Evolutionary conservation across 2,888 invertebrate genomes (phyloP).

Genomic region (Hylaea fasciaria): DNA sequence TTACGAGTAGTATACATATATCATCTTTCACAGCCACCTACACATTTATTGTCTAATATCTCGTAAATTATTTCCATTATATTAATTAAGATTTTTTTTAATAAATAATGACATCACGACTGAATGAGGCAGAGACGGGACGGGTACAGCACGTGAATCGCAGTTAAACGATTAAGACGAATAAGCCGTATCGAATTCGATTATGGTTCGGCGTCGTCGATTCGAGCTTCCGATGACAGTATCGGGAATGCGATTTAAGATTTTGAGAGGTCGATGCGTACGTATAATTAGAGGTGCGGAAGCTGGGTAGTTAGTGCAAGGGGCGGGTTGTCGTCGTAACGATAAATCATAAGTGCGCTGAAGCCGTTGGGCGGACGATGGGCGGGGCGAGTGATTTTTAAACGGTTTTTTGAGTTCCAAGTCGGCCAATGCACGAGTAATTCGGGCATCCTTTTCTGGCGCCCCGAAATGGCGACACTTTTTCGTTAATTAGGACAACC

Average conservation of each 20-base stretch:
- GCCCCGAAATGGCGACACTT: slow-evolving; percentile 75
- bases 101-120: slow-evolving; percentile 40
- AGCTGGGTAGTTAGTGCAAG: slow-evolving; percentile 78
- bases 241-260: slow-evolving; percentile 70
- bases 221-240: slow-evolving; percentile 63
- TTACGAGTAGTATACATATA: too few species aligned
- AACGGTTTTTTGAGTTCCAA: slow-evolving; percentile 82
- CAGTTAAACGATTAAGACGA: slow-evolving; percentile 62
- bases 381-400: slow-evolving; percentile 83
- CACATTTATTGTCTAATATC: slow-evolving; percentile 28
- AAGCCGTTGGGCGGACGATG: slow-evolving; percentile 77
- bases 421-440: slow-evolving; percentile 78
- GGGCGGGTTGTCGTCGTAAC: slow-evolving; percentile 80
- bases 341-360: slow-evolving; percentile 83
- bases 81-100: slow-evolving; percentile 41
- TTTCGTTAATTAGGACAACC: slow-evolving; percentile 82
- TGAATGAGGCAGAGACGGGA: slow-evolving; percentile 45
- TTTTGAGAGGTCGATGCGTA: slow-evolving; percentile 70
- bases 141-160: slow-evolving; percentile 57
- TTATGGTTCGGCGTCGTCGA: slow-evolving; percentile 46
- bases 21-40: slow-evolving; percentile 22
- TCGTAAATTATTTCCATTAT: slow-evolving; percentile 33
- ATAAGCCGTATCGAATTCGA: slow-evolving; percentile 66
- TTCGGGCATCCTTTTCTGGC: slow-evolving; percentile 79
- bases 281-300: slow-evolving; percentile 79